phyloP scores from a whole-genome alignment of 2,888 invertebrate genomes.

The Dicyrtoma fusca region DNA sequence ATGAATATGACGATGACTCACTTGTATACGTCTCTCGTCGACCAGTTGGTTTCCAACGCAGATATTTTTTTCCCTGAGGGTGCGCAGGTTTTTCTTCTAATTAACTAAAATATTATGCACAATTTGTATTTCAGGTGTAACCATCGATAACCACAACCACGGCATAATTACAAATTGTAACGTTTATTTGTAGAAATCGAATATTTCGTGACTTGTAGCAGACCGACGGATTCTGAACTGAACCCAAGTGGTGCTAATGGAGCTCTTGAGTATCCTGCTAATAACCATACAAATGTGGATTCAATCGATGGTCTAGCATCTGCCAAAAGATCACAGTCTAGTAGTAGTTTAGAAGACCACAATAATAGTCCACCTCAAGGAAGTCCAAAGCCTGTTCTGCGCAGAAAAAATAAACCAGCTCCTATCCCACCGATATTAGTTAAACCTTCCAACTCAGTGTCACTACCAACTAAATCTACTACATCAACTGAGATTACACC shows the following conservation, averaged over 20 bases:
- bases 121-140: background rate
- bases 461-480: slow-evolving; percentile 32
- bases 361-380: slow-evolving; percentile 68
- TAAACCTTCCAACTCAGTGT: slow-evolving; percentile 21
- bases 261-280: background rate
- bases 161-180: background rate
- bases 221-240: slow-evolving; percentile 60
- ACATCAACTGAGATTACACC: background rate
- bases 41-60: slow-evolving; percentile 76
- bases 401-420: slow-evolving; percentile 75
- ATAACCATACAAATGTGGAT: background rate
- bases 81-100: slow-evolving; percentile 38
- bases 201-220: slow-evolving; percentile 69
- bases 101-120: background rate
- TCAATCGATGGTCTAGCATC: slow-evolving; percentile 55
- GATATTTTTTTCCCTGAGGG: slow-evolving; percentile 80
- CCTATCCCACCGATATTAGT: slow-evolving; percentile 55
- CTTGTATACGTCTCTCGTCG: slow-evolving; percentile 81
- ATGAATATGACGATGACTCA: slow-evolving; percentile 80
- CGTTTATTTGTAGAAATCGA: too few species aligned
- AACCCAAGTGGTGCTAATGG: background rate
- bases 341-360: slow-evolving; percentile 64
- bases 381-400: slow-evolving; percentile 72
- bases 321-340: slow-evolving; percentile 68
- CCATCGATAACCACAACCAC: background rate